Conservation (phyloP, 1,140 invertebrate species). For the Physella acuta region DNA sequence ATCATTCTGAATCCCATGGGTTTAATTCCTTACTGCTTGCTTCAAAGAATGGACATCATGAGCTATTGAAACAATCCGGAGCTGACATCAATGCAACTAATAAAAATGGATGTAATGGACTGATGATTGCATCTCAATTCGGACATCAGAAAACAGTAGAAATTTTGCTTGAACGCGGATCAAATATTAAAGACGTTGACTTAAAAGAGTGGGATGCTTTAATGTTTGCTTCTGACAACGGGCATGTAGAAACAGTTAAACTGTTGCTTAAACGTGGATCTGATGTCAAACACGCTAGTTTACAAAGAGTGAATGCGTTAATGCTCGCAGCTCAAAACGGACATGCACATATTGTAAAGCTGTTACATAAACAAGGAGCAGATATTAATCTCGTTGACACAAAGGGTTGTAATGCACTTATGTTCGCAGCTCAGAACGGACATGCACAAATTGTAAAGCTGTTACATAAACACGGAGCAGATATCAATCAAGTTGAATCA, state of each 20-base stretch:
- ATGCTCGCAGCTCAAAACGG: not conserved
- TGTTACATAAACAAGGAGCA: not conserved
- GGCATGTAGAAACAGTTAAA: not conserved
- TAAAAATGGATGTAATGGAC: not conserved
- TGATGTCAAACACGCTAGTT: not conserved
- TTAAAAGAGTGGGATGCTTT: not conserved
- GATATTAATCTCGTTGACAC: not conserved
- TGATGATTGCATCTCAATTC: not conserved
- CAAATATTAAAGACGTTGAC: not conserved
- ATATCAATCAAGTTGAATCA: not conserved
- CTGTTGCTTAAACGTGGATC: not conserved
- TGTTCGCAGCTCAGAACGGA: not conserved
- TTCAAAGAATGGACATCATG: not conserved
- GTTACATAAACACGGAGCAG: not conserved
- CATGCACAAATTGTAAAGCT: not conserved
- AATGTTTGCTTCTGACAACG: not conserved
- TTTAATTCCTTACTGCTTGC: not conserved
- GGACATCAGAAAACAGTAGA: not conserved
- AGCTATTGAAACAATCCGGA: not conserved
- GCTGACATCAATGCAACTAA: not conserved
- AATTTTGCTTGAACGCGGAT: not conserved
- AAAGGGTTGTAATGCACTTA: not conserved
- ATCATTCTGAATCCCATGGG: not conserved
- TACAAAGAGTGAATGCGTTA: not conserved
- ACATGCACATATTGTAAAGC: not conserved